Evolutionary conservation across 2,113 vertebrate species (phyloP).

Genomic region (Xenopus borealis): DNA sequence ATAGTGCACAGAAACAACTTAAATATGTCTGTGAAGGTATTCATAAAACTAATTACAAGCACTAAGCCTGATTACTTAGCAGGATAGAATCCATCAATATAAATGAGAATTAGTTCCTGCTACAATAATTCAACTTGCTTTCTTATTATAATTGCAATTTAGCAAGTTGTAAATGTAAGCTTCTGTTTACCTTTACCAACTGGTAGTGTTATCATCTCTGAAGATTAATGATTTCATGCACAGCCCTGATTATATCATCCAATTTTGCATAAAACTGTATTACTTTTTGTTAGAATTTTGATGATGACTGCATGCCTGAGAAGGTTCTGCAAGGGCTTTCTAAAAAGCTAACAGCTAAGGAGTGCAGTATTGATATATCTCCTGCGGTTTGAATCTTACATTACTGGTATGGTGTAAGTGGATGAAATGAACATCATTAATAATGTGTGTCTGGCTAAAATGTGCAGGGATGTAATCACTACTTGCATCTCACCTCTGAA

Average conservation of each 20-base stretch:
- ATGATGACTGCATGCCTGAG: background rate
- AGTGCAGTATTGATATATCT: background rate
- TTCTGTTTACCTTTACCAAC: background rate
- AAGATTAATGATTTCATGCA: background rate
- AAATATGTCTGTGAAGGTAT: conserved; percentile 15
- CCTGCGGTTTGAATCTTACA: background rate
- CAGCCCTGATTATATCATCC: background rate
- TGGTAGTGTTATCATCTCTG: background rate
- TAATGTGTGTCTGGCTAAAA: conserved; percentile 13
- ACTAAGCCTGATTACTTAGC: conserved; percentile 20
- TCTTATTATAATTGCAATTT: background rate
- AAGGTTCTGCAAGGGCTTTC: background rate
- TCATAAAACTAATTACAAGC: conserved; percentile 18
- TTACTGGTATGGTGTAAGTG: background rate
- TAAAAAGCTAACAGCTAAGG: background rate
- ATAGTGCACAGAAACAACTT: conserved; percentile 10
- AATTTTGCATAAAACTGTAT: background rate
- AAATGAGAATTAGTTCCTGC: conserved; percentile 19
- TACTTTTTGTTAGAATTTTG: background rate
- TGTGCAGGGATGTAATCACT: conserved; percentile 9
- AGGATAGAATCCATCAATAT: conserved; percentile 2
- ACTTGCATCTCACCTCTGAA: conserved; percentile 12
- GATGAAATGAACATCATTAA: conserved; percentile 26
- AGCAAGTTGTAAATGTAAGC: background rate
- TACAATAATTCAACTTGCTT: conserved; percentile 5